A percentile compares a stretch with the other conserved stretches of the same genome.
These are phyloP conservation scores for Synergus umbraculus DNA, from an alignment of 2,888 invertebrate species.

Conservation along the genomic window DNA sequence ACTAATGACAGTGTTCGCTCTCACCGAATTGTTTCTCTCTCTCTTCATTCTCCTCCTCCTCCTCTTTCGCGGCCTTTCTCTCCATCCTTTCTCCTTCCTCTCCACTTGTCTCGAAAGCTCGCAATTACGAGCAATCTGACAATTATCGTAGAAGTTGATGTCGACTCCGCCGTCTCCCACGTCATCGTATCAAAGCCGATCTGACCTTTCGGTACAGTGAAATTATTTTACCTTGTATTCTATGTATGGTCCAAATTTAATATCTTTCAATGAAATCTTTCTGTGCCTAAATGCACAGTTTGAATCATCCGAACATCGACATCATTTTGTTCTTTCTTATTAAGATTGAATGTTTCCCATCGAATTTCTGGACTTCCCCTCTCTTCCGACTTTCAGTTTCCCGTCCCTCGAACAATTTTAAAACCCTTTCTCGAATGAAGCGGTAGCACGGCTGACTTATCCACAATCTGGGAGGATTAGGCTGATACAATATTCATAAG, in stretches of 20 bases:
- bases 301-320: conserved; percentile 44
- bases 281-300: not conserved
- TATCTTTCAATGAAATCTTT: conserved; percentile 7
- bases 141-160: conserved; percentile 66
- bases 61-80: conserved; percentile 50
- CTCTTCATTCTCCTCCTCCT: conserved; percentile 51
- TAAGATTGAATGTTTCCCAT: conserved; percentile 31
- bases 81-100: conserved; percentile 54
- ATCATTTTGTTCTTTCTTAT: conserved; percentile 45
- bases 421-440: conserved; percentile 60
- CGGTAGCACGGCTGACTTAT: conserved; percentile 68
- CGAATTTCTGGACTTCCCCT: conserved; percentile 43
- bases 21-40: conserved; percentile 31
- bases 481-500: conserved; percentile 75
- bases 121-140: conserved; percentile 74
- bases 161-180: conserved; percentile 58
- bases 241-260: conserved; percentile 8
- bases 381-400: conserved; percentile 44
- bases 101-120: conserved; percentile 72
- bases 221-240: not conserved
- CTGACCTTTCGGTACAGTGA: not conserved
- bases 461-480: conserved; percentile 73
- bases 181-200: conserved; percentile 51
- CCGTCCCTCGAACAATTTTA: conserved; percentile 51
- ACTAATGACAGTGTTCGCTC: conserved; percentile 40